Base-by-base conservation (phyloP, 2,797 vertebrate species). In the Tarsius wallacei region DNA sequence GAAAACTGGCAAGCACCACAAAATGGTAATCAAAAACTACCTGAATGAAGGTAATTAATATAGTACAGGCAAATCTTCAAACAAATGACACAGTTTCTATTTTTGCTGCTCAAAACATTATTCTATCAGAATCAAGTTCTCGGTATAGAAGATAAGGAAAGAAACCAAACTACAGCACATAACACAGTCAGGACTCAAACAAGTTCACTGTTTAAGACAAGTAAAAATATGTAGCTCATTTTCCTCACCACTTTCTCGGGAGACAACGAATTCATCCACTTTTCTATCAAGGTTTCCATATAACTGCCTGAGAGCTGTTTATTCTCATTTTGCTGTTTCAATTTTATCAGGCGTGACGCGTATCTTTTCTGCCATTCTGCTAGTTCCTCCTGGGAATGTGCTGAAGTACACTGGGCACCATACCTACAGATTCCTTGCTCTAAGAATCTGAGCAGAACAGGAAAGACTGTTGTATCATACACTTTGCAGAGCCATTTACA, bases 261-360 rank as follows among this genome's bases (percentile, higher is more conserved):
- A 91, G 99, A 99, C 87, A 99, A 99, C 0, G 99, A 99, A 98
- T 99, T 99, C 99, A 99, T 99, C 99, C 99, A 99, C 98, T 99
- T 99, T 98, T 99, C 99, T 96, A 99, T 99, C 97, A 99, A 99
- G n/a, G 99, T 99, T 98, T 99, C 99, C 99, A 99, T 99, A 98
- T 99, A 99, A 99, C 99, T 99, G 98, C 99, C 99, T 0, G 99
- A 99, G 98, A 99, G 99, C 97, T 99, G 99, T 91, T 99, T 99
- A 98, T 99, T 99, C 96, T 99, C 99, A 98, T 99, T 99, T 98
- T 99, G 99, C 98, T 99, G 99, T 98, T 99, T 99, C 96, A 99
- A 98, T 87, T 99, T 99, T 98, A 99, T 99, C 98, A 99, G 98
- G 95, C 99, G 99, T 57, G 99, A 99, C n/a, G 99, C 99, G 0